These are phyloP conservation scores for Fringilla coelebs DNA, from an alignment of 2,797 vertebrate genomes.

Conservation along the genomic window DNA sequence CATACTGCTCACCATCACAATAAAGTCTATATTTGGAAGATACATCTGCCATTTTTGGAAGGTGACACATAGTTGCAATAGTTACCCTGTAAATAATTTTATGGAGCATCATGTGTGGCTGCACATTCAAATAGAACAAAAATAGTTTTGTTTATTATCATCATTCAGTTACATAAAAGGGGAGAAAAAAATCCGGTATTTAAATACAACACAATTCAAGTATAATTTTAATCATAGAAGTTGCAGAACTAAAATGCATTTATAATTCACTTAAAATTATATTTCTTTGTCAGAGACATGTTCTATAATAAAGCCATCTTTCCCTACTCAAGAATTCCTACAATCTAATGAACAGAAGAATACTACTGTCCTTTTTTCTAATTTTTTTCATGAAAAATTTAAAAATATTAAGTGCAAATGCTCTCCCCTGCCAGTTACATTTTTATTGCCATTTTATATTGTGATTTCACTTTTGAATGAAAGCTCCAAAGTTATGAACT, in stretches of 20 bases:
- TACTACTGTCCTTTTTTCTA: background rate
- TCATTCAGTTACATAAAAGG: background rate
- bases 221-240: background rate
- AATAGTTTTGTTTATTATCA: background rate
- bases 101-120: background rate
- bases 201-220: background rate
- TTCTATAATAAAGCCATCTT: background rate
- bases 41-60: constrained; percentile 14
- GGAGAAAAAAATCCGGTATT: background rate
- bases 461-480: background rate
- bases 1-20: background rate
- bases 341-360: background rate
- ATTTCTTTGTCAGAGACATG: background rate
- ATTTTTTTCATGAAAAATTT: background rate
- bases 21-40: background rate
- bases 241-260: background rate
- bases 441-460: background rate
- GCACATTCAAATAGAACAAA: background rate
- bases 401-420: background rate
- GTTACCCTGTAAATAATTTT: background rate
- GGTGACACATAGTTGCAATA: background rate
- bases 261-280: background rate
- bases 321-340: background rate
- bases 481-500: background rate
- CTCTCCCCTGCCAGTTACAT: background rate